Evolutionary conservation across 2,888 invertebrate species (phyloP), one percentile per base, ranked within the genome.

Genomic region (Flexamia atlantica): DNA sequence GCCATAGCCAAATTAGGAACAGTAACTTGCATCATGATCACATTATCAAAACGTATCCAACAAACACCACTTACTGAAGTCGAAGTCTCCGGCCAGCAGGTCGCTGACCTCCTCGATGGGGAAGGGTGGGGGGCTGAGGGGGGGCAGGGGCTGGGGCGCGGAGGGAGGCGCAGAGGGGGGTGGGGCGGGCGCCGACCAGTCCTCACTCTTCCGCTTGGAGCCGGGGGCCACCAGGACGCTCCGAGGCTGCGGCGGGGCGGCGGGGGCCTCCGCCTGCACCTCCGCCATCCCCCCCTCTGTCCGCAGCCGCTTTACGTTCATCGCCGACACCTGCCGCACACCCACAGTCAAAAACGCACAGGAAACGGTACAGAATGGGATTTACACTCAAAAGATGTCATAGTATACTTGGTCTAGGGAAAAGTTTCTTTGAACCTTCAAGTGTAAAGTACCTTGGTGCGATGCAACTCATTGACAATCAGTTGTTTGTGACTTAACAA

Each of bases 261-360:
- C 40, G 50, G 12, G 0, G 14, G 25, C 25, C 46, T 76, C 40
- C 10, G 42, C 25, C 76, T 25, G 9, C 28, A 76, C 76, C 28
- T 40, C 76, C 46, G 42, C 36, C 40, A 36, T 4, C 17, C 82
- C 74, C 0, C 32, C 20, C 32, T 74, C 74, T 12, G 74, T 83
- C 0, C 74, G 53, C 25, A 74, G 0, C 25, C 74, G 2, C 60
- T 83, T 83, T 2, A 83, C 40, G 50, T 81, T 81, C 70, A 57
- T 53, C 42, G 80, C 79, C 12, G 32, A 83, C 76, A 74, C 81
- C 81, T 23, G 85, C 83, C 10, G 81, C 81, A 40, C 84, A 72
- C n/a, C n/a, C n/a, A n/a, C n/a, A n/a, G n/a, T n/a, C n/a, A n/a
- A n/a, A n/a, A n/a, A n/a, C n/a, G n/a, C n/a, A n/a, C n/a, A n/a